A percentile compares a stretch with the other conserved stretches of the same genome.
Conservation (phyloP, 2,113 vertebrate species). For the Odontophorus gujanensis region DNA sequence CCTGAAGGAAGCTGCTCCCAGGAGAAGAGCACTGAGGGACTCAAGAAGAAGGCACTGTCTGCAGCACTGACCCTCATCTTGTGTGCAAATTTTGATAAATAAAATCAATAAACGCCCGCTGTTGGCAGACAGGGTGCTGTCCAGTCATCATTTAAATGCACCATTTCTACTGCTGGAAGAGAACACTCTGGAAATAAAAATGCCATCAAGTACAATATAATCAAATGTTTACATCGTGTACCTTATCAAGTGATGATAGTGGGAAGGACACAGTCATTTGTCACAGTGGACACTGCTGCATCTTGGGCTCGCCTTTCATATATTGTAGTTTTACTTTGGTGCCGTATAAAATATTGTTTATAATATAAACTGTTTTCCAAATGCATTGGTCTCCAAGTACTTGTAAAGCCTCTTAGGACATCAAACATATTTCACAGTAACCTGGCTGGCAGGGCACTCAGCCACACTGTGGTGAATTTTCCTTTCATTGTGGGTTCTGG, state of each 20-base stretch:
- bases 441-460: neutral
- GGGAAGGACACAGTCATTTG: neutral
- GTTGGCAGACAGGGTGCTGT: neutral
- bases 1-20: neutral
- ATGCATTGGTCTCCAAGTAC: neutral
- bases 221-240: neutral
- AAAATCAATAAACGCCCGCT: neutral
- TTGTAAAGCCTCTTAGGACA: neutral
- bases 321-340: neutral
- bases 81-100: neutral
- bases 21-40: neutral
- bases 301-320: neutral
- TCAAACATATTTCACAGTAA: neutral
- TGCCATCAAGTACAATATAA: neutral
- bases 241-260: neutral
- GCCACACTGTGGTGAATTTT: neutral
- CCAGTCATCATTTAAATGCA: neutral
- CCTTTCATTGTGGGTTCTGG: fast-evolving
- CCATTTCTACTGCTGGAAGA: neutral
- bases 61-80: fast-evolving
- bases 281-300: neutral
- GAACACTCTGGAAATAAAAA: neutral
- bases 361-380: neutral
- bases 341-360: neutral
- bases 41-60: fast-evolving